A percentile compares a stretch with the other conserved stretches of the same genome.
Conservation (phyloP, 2,113 vertebrate species). For the Myodes glareolus region DNA sequence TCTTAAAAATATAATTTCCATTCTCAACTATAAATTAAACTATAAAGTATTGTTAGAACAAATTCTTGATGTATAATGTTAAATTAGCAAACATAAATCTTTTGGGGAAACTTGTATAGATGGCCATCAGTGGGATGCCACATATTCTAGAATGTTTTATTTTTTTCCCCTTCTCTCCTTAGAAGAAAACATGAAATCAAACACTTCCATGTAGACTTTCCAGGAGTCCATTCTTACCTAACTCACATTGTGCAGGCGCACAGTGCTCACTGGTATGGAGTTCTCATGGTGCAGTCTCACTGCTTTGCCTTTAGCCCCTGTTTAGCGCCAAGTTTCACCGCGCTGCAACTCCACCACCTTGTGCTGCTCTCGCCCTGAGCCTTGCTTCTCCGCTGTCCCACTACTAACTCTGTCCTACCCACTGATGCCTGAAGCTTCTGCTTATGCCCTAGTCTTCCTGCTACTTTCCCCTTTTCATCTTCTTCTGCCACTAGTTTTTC, state of each 20-base stretch:
- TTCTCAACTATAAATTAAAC: conserved; percentile 24
- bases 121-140: rapidly evolving
- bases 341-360: background rate
- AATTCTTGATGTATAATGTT: background rate
- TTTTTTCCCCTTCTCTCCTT: background rate
- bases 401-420: background rate
- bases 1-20: conserved; percentile 35
- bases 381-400: background rate
- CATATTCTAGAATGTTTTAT: background rate
- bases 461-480: background rate
- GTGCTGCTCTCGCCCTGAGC: no score
- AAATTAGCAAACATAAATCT: background rate
- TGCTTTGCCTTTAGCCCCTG: background rate
- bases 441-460: background rate
- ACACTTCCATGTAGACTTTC: background rate
- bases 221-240: background rate
- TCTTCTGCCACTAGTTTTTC: background rate
- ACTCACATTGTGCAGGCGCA: background rate
- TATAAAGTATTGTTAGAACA: background rate
- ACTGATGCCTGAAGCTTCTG: background rate
- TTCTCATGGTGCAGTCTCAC: background rate
- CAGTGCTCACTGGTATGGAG: background rate
- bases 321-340: background rate
- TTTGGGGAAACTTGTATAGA: background rate
- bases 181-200: background rate